Evolutionary conservation across 2,888 invertebrate genomes (phyloP).

Genomic region (Pachliopta kotzebuea): DNA sequence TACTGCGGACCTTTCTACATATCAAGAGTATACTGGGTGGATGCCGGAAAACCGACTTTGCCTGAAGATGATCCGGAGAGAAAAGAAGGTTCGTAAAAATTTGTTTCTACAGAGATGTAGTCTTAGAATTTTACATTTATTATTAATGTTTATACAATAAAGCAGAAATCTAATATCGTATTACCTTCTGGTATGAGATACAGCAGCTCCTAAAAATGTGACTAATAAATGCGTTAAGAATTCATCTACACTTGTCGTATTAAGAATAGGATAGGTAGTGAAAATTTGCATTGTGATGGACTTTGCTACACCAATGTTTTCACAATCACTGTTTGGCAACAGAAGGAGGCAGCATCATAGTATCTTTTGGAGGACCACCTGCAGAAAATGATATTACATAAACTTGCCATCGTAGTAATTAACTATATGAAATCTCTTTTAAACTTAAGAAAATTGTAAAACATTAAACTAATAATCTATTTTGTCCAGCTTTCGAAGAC

Average conservation of each 20-base stretch:
- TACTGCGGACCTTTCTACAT: constrained; percentile 84
- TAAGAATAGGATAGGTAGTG: not conserved
- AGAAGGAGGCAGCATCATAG: too few relatives aligned
- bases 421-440: not conserved
- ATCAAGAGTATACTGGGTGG: constrained; percentile 83
- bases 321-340: too few relatives aligned
- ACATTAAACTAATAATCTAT: not conserved
- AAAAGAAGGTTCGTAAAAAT: constrained; percentile 52
- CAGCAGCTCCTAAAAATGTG: not conserved
- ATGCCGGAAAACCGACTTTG: constrained; percentile 80
- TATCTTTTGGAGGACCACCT: too few relatives aligned
- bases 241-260: not conserved
- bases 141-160: too few relatives aligned
- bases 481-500: constrained; percentile 81
- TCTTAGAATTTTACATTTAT: too few relatives aligned
- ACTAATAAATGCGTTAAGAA: not conserved
- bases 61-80: constrained; percentile 80
- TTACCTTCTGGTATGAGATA: not conserved
- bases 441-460: not conserved
- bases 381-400: too few relatives aligned
- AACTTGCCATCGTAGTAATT: too few relatives aligned
- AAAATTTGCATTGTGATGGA: not conserved
- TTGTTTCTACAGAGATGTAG: not conserved
- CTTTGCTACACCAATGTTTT: not conserved
- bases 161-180: too few relatives aligned